A percentile compares a stretch with the other conserved stretches of the same genome.
These are phyloP conservation scores for Pseudomyrmex sp. DNA, from an alignment of 1,140 invertebrate species.

Conservation along the genomic window DNA sequence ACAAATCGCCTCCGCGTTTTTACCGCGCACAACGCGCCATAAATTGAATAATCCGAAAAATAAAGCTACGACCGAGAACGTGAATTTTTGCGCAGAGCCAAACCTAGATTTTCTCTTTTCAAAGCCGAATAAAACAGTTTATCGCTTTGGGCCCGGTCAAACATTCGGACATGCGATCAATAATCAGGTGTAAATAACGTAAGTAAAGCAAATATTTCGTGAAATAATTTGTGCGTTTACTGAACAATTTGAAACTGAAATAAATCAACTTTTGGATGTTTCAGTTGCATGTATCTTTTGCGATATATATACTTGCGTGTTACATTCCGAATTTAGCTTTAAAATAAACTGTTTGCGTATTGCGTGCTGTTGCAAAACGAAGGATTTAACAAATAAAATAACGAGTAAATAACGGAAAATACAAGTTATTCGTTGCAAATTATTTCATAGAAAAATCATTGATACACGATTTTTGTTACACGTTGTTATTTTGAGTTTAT, in stretches of 20 bases:
- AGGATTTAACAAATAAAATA: conserved; percentile 19
- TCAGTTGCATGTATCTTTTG: background rate
- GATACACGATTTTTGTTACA: background rate
- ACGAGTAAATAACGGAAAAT: conserved; percentile 6
- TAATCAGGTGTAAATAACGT: conserved; percentile 12
- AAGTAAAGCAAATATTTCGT: conserved; percentile 3
- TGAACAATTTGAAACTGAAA: background rate
- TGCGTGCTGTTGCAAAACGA: background rate
- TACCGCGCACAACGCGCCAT: background rate
- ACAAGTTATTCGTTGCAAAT: background rate
- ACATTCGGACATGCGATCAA: background rate
- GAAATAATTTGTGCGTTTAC: conserved; percentile 19
- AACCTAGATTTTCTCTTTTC: no score
- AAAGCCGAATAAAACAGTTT: no score
- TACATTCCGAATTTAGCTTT: conserved; percentile 7
- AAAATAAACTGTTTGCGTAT: conserved; percentile 1
- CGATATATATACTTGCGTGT: background rate
- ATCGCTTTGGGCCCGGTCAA: no score
- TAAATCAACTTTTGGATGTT: conserved; percentile 31
- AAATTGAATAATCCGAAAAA: background rate
- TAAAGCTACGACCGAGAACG: no score
- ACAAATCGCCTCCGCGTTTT: background rate
- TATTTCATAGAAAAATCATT: conserved; percentile 1
- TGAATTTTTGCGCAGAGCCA: no score
- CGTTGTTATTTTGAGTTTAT: background rate